Base-by-base conservation (phyloP, 2,113 vertebrate species). In the Rhegmatorhina hoffmannsi region DNA sequence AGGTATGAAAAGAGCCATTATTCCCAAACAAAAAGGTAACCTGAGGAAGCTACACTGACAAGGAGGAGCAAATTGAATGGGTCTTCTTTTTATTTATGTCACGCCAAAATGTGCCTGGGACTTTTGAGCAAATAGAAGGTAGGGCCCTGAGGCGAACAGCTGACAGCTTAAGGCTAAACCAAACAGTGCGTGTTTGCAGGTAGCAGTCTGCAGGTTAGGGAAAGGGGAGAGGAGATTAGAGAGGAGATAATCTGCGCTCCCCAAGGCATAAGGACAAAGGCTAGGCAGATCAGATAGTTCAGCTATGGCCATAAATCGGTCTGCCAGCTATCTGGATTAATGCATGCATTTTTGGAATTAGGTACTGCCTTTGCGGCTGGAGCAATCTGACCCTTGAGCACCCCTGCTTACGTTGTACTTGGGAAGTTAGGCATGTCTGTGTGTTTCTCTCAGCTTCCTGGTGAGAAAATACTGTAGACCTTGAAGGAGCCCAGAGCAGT, bases 201-300 rank as follows among this genome's bases (percentile, higher is more conserved):
- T 52, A 87, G 46, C 63, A 73, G 19, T 12, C 43, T 66, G 62
- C 81, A 84, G 60, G 60, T 80, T 89, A 81, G 66, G 34, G 73
- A 84, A 70, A 89, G 66, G 44, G 40, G 70, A 88, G 79, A 76
- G 53, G 50, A 84, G 87, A 95, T 94, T 77, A 91, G 63, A 81
- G 72, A 73, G 79, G 59, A 92, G 87, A 92, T 95, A 91, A 92
- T 96, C 89, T 78, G 53, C n/a, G 1, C 15, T 74, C 75, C 72
- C 70, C 25, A 25, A 28, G 21, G 58, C 21, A n/a, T 7, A 63
- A 44, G 68, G 43, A 26, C 53, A 13, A 23, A 43, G 24, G 19
- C 52, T 33, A 74, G 38, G 36, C 55, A 55, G 73, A 91, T 84
- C 50, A 59, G 55, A 78, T 38, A 47, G 55, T 29, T 92, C 56